Conservation (phyloP, 2,113 vertebrate species). For the Perca schrenkii region DNA sequence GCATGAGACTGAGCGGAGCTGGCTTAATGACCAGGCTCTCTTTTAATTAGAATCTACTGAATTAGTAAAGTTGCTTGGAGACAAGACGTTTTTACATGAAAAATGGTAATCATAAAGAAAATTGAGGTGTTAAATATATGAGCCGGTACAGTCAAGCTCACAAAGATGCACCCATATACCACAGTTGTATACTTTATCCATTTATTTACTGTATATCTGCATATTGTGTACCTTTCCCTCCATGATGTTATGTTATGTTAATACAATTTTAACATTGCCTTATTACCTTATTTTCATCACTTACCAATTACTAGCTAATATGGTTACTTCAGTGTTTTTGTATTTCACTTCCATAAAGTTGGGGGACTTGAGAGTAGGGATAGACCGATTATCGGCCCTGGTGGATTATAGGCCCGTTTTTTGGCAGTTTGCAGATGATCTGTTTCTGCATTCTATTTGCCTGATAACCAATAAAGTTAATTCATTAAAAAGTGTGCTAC, state of each 20-base stretch:
- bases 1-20: neutral
- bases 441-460: too few relatives aligned
- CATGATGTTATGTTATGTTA: neutral
- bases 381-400: too few relatives aligned
- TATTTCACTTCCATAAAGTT: neutral
- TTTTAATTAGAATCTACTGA: constrained; percentile 7
- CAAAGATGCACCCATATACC: neutral
- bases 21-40: neutral
- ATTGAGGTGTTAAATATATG: neutral
- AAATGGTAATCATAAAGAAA: neutral
- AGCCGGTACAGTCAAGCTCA: neutral
- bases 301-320: neutral
- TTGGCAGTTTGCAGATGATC: too few relatives aligned
- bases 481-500: too few relatives aligned
- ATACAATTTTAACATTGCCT: neutral
- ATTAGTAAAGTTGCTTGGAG: neutral
- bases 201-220: neutral
- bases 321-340: neutral
- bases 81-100: neutral
- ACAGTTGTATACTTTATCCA: neutral
- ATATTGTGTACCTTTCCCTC: neutral
- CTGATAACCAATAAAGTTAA: too few relatives aligned
- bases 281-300: neutral
- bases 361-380: neutral
- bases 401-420: too few relatives aligned